Conservation (phyloP, 2,113 vertebrate genomes). For the Rhinolophus sinicus region DNA sequence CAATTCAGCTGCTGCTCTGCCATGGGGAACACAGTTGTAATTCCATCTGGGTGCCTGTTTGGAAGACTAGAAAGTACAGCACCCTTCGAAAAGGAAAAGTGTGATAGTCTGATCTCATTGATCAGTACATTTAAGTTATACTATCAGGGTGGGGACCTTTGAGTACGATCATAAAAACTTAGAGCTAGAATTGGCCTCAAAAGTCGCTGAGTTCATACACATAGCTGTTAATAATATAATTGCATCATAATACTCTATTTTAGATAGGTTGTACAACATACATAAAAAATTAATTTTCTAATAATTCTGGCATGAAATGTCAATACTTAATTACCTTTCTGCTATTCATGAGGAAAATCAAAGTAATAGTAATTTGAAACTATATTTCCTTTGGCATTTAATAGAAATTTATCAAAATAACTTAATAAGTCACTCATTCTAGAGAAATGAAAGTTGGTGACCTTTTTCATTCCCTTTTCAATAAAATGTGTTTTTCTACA, state of each 20-base stretch:
- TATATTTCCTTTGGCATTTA: neutral
- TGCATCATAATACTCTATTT: neutral
- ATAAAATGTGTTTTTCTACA: neutral
- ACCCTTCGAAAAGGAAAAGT: neutral
- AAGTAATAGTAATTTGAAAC: neutral
- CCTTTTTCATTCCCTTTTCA: neutral
- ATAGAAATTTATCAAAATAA: neutral
- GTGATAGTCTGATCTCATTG: fast-evolving
- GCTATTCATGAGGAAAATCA: neutral
- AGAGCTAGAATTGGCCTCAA: neutral
- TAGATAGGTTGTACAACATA: neutral
- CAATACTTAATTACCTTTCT: neutral
- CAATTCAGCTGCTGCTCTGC: neutral
- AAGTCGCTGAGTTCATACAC: neutral
- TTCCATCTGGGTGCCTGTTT: fast-evolving
- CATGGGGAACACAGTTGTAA: neutral
- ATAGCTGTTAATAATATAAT: neutral
- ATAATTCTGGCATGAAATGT: neutral
- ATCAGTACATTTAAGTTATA: neutral
- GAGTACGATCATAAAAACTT: neutral
- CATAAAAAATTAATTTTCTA: neutral
- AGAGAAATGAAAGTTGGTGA: neutral
- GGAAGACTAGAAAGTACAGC: neutral
- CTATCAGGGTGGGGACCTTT: no score
- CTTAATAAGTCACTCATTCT: neutral